A percentile compares a stretch with the other conserved stretches of the same genome.
These are phyloP conservation scores for Tiphia femorata DNA, from an alignment of 2,888 invertebrate species.

Conservation along the genomic window DNA sequence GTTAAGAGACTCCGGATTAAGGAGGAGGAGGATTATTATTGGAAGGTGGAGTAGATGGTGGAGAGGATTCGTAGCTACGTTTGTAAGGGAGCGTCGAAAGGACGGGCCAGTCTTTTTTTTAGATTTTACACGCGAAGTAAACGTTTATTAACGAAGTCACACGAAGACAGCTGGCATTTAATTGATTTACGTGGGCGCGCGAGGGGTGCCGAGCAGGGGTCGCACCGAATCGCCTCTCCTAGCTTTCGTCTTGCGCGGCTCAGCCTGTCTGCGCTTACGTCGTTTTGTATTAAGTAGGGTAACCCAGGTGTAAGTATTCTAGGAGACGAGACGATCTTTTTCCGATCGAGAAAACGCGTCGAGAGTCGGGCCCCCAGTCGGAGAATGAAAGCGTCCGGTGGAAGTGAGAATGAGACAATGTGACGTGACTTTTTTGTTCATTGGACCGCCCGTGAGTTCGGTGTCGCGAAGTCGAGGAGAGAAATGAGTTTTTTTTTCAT, in stretches of 20 bases:
- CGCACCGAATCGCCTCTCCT: too few species aligned
- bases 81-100: slow-evolving; percentile 27
- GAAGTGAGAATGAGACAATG: too few species aligned
- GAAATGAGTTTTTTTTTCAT: too few species aligned
- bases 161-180: slow-evolving; percentile 23
- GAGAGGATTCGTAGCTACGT: slow-evolving; percentile 24
- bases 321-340: not conserved
- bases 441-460: too few species aligned
- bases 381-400: too few species aligned
- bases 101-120: slow-evolving; percentile 47
- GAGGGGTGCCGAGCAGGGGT: not conserved
- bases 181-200: slow-evolving; percentile 3
- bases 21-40: not conserved
- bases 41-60: slow-evolving; percentile 17
- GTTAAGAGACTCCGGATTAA: not conserved
- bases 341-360: slow-evolving; percentile 8
- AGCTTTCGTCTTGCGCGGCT: too few species aligned
- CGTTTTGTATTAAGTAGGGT: not conserved
- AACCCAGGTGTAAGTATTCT: slow-evolving; percentile 11
- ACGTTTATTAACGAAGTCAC: slow-evolving; percentile 20
- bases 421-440: too few species aligned
- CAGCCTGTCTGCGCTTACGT: too few species aligned
- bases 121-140: slow-evolving; percentile 33
- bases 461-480: too few species aligned
- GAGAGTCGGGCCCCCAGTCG: too few species aligned